Base-by-base conservation (phyloP, 2,888 invertebrate species). In the Eupithecia dodoneata region DNA sequence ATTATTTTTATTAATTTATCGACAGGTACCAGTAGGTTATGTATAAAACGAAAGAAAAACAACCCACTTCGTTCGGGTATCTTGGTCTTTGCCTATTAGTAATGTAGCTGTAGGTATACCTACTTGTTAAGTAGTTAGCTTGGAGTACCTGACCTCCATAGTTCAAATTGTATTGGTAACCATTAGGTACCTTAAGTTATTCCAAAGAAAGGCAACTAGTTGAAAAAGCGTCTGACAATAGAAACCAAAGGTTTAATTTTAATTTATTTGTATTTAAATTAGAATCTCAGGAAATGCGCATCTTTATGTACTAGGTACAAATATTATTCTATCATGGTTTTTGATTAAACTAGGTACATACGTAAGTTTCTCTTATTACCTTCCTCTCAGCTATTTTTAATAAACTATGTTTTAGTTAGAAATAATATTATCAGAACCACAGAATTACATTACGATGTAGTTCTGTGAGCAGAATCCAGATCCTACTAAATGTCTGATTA, bases 81-180 rank as follows among this genome's bases (percentile, higher is more conserved):
- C 63, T 63, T 63, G 30, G 30, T 63, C 63, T 63, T 10, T 63
- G 63, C 10, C 9, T 10, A 59, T 10, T 59, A 18, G 59, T 49
- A 49, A 52, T 55, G n/a, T 59, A 63, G 63, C 63, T 63, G 63
- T 63, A 30, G 63, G 63, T 63, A 59, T 6, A 55, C 59, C n/a
- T 18, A 63, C 30, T 63, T 0, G 18, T 63, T 18, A 59, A n/a
- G 9, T 63, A 30, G 9, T 59, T 63, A 59, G 59, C 59, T 9
- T 59, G 9, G 9, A 59, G 59, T 59, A 59, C 59, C 52, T 52
- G n/a, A n/a, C 52, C 59, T 59, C 9, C 18, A 59, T 59, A 18
- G 59, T 59, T 59, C 59, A 59, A 59, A 59, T 59, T 59, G 18
- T 59, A 18, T 59, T 59, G 18, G 9, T 55, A 55, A 55, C 55